A percentile compares a stretch with the other conserved stretches of the same genome.
Conservation (phyloP, 1,140 invertebrate genomes). For the Proales similis region DNA sequence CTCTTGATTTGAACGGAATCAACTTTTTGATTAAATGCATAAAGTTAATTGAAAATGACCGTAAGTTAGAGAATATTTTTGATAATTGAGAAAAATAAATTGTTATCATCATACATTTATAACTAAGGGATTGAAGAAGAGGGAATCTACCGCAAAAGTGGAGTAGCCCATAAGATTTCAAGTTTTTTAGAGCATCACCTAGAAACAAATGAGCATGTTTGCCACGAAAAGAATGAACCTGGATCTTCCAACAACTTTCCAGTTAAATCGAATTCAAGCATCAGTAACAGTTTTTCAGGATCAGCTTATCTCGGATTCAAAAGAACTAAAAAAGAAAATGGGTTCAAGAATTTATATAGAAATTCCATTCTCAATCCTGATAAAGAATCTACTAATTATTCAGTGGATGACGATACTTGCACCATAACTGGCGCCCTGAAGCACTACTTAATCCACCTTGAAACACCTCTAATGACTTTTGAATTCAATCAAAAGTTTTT, state of each 20-base stretch:
- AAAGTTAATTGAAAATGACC: slow-evolving; percentile 32
- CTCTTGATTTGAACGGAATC: slow-evolving; percentile 30
- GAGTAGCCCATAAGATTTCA: slow-evolving; percentile 21
- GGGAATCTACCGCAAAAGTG: slow-evolving; percentile 35
- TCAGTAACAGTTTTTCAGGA: not conserved
- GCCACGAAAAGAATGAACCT: too few species aligned
- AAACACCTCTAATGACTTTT: slow-evolving; percentile 36
- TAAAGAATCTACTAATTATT: not conserved
- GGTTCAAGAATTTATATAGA: not conserved
- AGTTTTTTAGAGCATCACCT: slow-evolving; percentile 21
- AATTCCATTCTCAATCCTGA: not conserved
- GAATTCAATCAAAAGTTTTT: slow-evolving; percentile 28
- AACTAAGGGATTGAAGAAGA: slow-evolving; percentile 35
- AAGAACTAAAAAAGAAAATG: too few species aligned
- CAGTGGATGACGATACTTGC: slow-evolving; percentile 3
- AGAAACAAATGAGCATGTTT: too few species aligned
- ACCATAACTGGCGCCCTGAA: slow-evolving; percentile 35
- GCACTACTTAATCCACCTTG: slow-evolving; percentile 36
- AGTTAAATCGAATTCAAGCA: not conserved
- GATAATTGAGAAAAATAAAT: not conserved
- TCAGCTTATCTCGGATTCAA: too few species aligned
- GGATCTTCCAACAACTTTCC: slow-evolving; percentile 14
- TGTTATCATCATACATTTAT: not conserved
- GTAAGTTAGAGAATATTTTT: slow-evolving; percentile 2
- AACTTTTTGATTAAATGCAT: slow-evolving; percentile 32